Evolutionary conservation across 2,888 invertebrate genomes (phyloP), one percentile per base, ranked within the genome.

Genomic region (Mesorhabditis sp.): DNA sequence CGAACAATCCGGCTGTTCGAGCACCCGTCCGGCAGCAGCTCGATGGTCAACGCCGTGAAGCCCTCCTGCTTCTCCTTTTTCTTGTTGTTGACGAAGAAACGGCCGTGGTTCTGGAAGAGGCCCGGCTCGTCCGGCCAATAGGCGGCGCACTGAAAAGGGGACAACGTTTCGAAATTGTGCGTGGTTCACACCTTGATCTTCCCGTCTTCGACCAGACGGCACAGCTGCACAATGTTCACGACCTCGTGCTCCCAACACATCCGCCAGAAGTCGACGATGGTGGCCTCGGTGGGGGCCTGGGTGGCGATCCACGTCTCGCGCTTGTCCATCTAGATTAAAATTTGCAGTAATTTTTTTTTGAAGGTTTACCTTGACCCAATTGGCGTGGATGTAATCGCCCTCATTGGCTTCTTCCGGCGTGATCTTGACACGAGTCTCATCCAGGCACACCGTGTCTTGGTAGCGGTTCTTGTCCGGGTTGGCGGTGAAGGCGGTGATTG

Each of bases 181-280:
- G 28, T 28, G 28, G 28, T 28, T 2, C 28, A 28, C 28, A 28
- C 28, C 28, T 28, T 28, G 28, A 28, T 28, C 28, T 28, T 28
- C 28, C 28, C 28, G 28, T 28, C 28, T 28, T 28, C 28, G 28
- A 28, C 28, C 28, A 28, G 28, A 28, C 28, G 28, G 28, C 28
- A 28, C 28, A 28, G 28, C 28, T 28, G 28, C 28, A 28, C 28
- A 28, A 28, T 28, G 28, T 28, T 28, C 28, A 28, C 28, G 28
- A 28, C 28, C 28, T 28, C 28, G 28, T 28, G 28, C 86, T 97
- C 96, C 97, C 97, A 98, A 50, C n/a, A 50, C 86, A 87, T 87
- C 63, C 87, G 74, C 87, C 87, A 87, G 72, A 88, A 87, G 77
- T 88, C 87, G 72, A 81, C 80, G 45, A 87, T 75, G 4, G 87